Evolutionary conservation across 1,140 invertebrate genomes (phyloP).

Genomic region (Chionoecetes opilio): DNA sequence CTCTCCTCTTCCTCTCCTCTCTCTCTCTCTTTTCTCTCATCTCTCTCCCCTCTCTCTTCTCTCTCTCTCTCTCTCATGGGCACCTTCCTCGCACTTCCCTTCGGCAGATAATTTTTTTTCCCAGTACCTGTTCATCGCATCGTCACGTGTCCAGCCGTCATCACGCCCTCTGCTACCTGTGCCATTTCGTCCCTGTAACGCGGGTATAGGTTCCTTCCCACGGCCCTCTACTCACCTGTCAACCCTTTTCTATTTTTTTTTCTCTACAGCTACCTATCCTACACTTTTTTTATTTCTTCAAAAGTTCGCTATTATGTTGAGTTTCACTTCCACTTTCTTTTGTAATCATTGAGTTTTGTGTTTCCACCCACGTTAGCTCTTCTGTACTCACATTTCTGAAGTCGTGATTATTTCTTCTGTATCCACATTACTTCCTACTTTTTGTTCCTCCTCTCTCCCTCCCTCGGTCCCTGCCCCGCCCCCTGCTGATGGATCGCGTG

Average conservation of each 20-base stretch:
- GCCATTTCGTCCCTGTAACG: neutral
- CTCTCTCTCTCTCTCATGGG: neutral
- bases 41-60: neutral
- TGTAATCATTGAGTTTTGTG: neutral
- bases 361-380: neutral
- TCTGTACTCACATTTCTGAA: neutral
- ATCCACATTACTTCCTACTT: neutral
- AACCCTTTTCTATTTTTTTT: neutral
- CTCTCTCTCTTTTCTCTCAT: neutral
- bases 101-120: too few species aligned
- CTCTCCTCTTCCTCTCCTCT: neutral
- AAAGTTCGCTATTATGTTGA: too few species aligned
- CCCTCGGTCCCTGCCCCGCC: neutral
- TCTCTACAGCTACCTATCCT: neutral
- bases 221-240: neutral
- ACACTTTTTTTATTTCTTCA: neutral
- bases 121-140: too few species aligned
- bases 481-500: conserved; percentile 22
- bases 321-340: neutral
- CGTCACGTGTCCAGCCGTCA: too few species aligned
- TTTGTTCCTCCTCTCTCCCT: neutral
- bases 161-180: too few species aligned
- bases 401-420: neutral
- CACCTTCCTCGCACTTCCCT: too few species aligned
- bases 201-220: neutral